These are phyloP conservation scores for Catostylus mosaicus DNA, from an alignment of 30 jellyfish, hydroid and myxozoan genomes.

Conservation along the genomic window DNA sequence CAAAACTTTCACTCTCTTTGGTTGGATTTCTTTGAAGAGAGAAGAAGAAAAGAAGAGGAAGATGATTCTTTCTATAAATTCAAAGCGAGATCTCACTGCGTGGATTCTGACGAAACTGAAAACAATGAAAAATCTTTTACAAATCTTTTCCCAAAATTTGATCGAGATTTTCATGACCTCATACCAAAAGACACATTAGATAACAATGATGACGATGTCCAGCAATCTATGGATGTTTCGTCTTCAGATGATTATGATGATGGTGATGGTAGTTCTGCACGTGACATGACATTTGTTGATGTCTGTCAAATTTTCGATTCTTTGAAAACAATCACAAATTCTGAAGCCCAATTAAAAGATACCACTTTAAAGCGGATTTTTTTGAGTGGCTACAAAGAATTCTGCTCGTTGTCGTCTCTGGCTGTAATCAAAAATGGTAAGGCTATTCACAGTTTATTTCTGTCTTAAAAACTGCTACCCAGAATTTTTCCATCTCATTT, in stretches of 20 bases:
- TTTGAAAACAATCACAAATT: not conserved
- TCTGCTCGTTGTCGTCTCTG: conserved; percentile 18
- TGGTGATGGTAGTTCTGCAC: not conserved
- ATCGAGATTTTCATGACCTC: conserved; percentile 57
- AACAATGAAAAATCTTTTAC: conserved; percentile 31
- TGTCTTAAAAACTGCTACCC: too few relatives aligned
- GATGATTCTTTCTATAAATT: conserved; percentile 65
- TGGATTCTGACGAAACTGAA: conserved; percentile 67
- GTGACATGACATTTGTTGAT: conserved; percentile 5
- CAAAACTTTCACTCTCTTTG: conserved; percentile 27
- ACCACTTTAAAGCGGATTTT: not conserved
- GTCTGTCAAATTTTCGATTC: conserved; percentile 13
- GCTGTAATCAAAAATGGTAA: conserved; percentile 24
- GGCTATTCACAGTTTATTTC: too few relatives aligned
- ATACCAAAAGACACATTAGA: conserved; percentile 65
- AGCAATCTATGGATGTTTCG: not conserved
- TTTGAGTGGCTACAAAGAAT: conserved; percentile 29
- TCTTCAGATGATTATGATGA: conserved; percentile 10
- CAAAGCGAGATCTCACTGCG: conserved; percentile 71
- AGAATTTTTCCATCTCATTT: too few relatives aligned
- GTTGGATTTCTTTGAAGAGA: conserved; percentile 40
- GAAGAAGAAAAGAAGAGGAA: conserved; percentile 53
- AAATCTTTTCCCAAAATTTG: conserved; percentile 76
- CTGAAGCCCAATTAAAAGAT: conserved; percentile 7
- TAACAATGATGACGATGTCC: conserved; percentile 11